Evolutionary conservation across 1,140 invertebrate genomes (phyloP), one percentile per base, ranked within the genome.

Genomic region (Hycleus cichorii): DNA sequence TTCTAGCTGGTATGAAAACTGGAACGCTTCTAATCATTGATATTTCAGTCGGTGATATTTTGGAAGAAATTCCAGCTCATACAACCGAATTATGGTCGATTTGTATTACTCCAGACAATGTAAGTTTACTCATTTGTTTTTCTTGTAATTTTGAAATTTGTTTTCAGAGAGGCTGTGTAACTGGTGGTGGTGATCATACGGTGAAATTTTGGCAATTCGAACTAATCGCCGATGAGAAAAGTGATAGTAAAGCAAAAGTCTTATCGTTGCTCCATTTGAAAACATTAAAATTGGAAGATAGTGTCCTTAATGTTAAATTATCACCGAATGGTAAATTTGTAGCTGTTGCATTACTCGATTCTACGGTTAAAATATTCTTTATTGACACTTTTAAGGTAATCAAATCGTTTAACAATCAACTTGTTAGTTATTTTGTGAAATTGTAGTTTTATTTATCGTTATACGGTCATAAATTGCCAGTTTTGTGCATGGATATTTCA

Each of bases 161-260:
- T 38, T 77, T 75, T 4, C 66, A 88, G 84, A 77, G 85, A 71
- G 90, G 93, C 1, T 84, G 94, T 69, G 85, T 88, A 4, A 88
- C 89, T 48, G 93, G 93, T 8, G 86, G 93, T 47, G 87, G 85
- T 9, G 96, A 99, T 73, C 85, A 90, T 64, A 89, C 86, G 0
- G 87, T 97, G 0, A 96, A 95, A 73, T 88, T 98, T 71, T 99
- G 95, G 95, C 83, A 88, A 58, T 97, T 95, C 76, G 91, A 97
- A 73, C 74, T 97, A 0, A 81, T 91, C 26, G 69, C 78, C n/a
- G 84, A 87, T 70, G 63, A 78, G 2, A 73, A 80, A n/a, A 80
- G 75, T 57, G 75, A 82, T 58, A 79, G 74, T 5, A 81, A 81
- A 71, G 78, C 80, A 0, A 81, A 80, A 80, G 83, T 90, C 3